These are phyloP conservation scores for Tolypeutes matacus DNA, from an alignment of 2,797 vertebrate species.

Conservation along the genomic window DNA sequence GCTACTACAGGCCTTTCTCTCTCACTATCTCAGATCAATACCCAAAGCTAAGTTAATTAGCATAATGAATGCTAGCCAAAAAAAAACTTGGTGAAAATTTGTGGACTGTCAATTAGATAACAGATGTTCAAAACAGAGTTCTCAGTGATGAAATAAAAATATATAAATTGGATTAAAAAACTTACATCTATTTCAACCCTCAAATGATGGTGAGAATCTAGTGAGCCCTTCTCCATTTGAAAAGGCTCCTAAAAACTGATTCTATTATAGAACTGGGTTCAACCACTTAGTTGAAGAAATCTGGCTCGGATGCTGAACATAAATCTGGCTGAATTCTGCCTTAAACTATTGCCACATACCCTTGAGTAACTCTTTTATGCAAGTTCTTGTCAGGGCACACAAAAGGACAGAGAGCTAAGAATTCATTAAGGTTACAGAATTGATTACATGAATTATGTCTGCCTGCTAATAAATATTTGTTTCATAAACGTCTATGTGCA, in stretches of 20 bases:
- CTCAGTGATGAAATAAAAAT: constrained; percentile 14
- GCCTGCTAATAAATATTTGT: neutral
- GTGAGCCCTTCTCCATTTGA: neutral
- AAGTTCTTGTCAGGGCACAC: neutral
- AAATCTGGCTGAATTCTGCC: constrained; percentile 25
- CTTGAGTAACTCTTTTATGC: constrained; percentile 13
- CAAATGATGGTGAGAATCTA: neutral
- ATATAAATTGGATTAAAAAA: neutral
- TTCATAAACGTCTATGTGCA: neutral
- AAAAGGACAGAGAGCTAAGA: neutral
- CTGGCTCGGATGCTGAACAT: neutral
- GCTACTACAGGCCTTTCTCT: neutral
- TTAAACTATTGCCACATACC: constrained; percentile 4
- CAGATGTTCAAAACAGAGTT: constrained; percentile 25
- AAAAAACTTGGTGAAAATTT: neutral
- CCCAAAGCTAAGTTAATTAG: no score
- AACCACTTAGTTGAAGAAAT: neutral
- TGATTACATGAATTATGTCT: neutral
- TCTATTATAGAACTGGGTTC: neutral
- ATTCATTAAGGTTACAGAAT: neutral
- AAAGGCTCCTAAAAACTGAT: neutral
- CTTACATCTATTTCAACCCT: neutral
- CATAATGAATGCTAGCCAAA: neutral
- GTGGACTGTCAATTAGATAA: neutral
- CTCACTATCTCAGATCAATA: neutral